Conservation (phyloP, 1,140 invertebrate species). For the Lysiphlebus fabarum region DNA sequence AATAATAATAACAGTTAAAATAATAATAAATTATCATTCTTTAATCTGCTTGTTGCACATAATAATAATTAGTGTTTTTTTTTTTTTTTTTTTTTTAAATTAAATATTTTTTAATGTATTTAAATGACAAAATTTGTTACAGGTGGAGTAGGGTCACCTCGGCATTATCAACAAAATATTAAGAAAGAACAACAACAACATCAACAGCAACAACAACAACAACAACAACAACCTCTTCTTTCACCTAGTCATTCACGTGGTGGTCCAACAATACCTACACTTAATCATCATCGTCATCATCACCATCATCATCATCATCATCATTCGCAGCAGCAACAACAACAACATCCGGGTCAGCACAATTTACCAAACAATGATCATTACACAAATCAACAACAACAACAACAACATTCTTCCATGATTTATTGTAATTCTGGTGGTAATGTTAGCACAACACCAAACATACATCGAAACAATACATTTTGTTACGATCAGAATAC, state of each 20-base stretch:
- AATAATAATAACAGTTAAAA: no score
- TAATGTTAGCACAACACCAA: conserved; percentile 47
- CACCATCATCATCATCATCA: conserved; percentile 24
- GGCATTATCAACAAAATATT: conserved; percentile 50
- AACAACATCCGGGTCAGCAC: conserved; percentile 30
- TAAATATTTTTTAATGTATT: conserved; percentile 4
- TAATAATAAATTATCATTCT: no score
- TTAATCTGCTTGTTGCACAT: no score
- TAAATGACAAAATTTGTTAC: conserved; percentile 46
- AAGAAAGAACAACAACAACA: conserved; percentile 34
- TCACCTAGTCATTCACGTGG: conserved; percentile 59
- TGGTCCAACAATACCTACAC: conserved; percentile 44
- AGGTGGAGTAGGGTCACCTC: conserved; percentile 61
- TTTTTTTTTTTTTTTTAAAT: conserved; percentile 3
- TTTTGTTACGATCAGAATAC: conserved; percentile 63
- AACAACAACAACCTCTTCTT: conserved; percentile 43
- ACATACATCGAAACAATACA: conserved; percentile 55
- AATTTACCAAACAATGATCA: conserved; percentile 44
- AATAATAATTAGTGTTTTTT: no score
- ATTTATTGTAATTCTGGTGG: conserved; percentile 54
- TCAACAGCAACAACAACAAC: conserved; percentile 30
- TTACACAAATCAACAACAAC: conserved; percentile 32
- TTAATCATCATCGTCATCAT: conserved; percentile 42
- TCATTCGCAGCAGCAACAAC: conserved; percentile 35
- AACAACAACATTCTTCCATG: conserved; percentile 56